Percentiles rank a stretch among this genome's conserved stretches.
Conservation (phyloP, 2,113 vertebrate species). For the Notarius lentiginosus region DNA sequence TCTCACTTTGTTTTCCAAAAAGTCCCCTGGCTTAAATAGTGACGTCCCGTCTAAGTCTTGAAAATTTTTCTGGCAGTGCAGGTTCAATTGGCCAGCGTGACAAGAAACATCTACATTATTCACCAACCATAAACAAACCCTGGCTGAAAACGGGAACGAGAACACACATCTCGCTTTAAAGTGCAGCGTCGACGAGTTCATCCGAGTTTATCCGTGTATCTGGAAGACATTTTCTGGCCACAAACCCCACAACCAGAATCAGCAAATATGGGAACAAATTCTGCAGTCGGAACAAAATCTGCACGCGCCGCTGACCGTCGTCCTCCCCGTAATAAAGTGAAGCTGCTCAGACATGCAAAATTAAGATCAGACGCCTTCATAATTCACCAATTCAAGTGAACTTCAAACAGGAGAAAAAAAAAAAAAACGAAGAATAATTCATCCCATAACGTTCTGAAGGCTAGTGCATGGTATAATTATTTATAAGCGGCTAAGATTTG, state of each 20-base stretch:
- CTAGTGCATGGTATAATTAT: slow-evolving; percentile 12
- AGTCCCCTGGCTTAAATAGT: not conserved
- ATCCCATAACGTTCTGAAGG: not conserved
- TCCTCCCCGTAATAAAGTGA: not conserved
- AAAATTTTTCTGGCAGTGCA: not conserved
- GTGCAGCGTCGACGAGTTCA: slow-evolving; percentile 44
- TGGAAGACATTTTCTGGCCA: slow-evolving; percentile 54
- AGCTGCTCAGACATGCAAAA: not conserved
- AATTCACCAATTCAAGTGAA: not conserved
- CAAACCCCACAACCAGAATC: slow-evolving; percentile 50
- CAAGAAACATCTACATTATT: not conserved
- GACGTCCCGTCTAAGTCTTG: not conserved
- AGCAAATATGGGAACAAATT: slow-evolving; percentile 48
- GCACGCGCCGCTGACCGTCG: slow-evolving; percentile 18
- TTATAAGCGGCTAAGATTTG: slow-evolving; percentile 12
- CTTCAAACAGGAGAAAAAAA: slow-evolving; percentile 1
- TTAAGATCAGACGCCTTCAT: slow-evolving; percentile 32
- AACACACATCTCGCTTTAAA: slow-evolving; percentile 21
- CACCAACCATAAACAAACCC: slow-evolving; percentile 15
- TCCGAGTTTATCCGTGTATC: slow-evolving; percentile 33
- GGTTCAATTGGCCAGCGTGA: not conserved
- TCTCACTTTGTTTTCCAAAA: not conserved
- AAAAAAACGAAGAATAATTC: not conserved
- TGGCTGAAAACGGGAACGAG: not conserved
- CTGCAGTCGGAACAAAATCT: slow-evolving; percentile 29